A percentile compares a stretch with the other conserved stretches of the same genome.
These are phyloP conservation scores for Oncorhynchus nerka DNA, from an alignment of 2,113 vertebrate genomes.

Conservation along the genomic window DNA sequence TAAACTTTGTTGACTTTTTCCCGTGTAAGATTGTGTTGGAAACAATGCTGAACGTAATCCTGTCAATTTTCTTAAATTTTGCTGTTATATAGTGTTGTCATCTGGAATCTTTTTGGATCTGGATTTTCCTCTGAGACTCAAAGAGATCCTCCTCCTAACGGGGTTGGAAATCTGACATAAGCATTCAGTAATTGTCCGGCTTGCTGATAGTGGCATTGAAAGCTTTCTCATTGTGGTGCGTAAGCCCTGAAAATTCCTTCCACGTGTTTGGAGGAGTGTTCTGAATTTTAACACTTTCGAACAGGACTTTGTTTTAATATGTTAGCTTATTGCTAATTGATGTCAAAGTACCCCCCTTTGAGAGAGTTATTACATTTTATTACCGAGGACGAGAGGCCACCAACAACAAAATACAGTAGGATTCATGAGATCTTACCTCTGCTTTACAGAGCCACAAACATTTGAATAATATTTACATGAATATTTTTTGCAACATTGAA, in stretches of 20 bases:
- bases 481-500: too few relatives aligned
- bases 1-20: neutral
- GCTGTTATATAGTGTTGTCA: slow-evolving; percentile 17
- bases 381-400: too few relatives aligned
- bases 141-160: slow-evolving; percentile 14
- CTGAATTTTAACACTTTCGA: slow-evolving; percentile 57
- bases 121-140: slow-evolving; percentile 21
- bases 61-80: neutral
- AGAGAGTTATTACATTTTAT: too few relatives aligned
- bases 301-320: slow-evolving; percentile 52
- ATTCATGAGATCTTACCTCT: too few relatives aligned
- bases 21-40: neutral
- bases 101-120: slow-evolving; percentile 16
- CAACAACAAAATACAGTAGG: too few relatives aligned
- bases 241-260: slow-evolving; percentile 41
- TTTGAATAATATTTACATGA: too few relatives aligned
- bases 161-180: slow-evolving; percentile 18
- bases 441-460: too few relatives aligned
- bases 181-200: slow-evolving; percentile 44
- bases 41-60: slow-evolving; percentile 7
- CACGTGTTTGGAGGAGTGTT: slow-evolving; percentile 41
- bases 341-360: slow-evolving; percentile 44
- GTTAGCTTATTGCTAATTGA: slow-evolving; percentile 70
- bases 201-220: slow-evolving; percentile 45
- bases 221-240: slow-evolving; percentile 40